phyloP scores from a whole-genome alignment of 2,888 invertebrate species.

The Pharmacophagus antenor region DNA sequence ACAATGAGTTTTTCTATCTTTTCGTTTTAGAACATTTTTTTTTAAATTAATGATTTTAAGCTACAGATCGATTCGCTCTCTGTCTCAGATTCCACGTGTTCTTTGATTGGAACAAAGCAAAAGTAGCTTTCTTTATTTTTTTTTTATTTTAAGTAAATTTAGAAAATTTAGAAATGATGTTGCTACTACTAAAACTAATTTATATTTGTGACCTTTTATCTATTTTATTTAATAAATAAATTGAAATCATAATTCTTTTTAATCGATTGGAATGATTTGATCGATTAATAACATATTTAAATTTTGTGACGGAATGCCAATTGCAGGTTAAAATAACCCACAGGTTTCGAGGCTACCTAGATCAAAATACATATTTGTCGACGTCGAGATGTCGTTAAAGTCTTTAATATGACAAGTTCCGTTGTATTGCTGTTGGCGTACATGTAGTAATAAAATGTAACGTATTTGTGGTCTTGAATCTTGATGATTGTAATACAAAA shows the following conservation, averaged over 20 bases:
- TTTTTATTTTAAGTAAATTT: no score
- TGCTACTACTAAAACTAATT: no score
- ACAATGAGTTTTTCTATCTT: no score
- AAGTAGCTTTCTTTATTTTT: no score
- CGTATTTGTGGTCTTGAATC: not conserved
- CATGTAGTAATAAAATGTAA: not conserved
- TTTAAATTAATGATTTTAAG: no score
- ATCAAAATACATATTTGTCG: conserved; percentile 18
- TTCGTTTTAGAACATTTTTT: no score
- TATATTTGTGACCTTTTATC: no score
- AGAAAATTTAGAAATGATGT: no score
- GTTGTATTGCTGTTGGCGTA: conserved; percentile 4
- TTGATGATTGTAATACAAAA: no score
- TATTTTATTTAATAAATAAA: not conserved
- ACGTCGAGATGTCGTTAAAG: conserved; percentile 40
- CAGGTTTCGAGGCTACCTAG: conserved; percentile 28
- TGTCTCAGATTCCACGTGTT: no score
- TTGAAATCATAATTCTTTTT: not conserved
- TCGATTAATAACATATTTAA: conserved; percentile 21
- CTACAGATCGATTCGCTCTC: no score
- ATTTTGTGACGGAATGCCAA: conserved; percentile 25
- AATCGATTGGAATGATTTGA: conserved; percentile 4
- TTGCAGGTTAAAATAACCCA: conserved; percentile 19
- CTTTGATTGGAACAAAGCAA: no score
- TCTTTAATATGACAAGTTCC: conserved; percentile 41